A percentile compares a stretch with the other conserved stretches of the same genome.
These are phyloP conservation scores for Mormyrops attenuatus DNA, from an alignment of 2,797 vertebrate genomes.

Conservation along the genomic window DNA sequence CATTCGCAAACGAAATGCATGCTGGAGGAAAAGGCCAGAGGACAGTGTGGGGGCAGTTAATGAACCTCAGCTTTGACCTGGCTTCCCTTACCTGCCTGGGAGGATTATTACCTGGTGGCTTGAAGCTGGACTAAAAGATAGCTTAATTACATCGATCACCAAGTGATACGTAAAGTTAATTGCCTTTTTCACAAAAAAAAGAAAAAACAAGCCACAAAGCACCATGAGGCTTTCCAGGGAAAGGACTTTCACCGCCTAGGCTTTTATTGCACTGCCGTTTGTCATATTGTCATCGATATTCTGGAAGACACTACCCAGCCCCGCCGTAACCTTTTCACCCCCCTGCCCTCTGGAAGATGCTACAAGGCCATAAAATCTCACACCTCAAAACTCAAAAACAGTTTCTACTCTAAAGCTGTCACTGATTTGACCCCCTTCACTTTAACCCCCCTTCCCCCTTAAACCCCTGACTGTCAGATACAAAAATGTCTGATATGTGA, in stretches of 20 bases:
- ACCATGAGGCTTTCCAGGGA: background rate
- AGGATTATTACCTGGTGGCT: background rate
- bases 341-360: background rate
- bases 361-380: background rate
- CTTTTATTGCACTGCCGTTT: background rate
- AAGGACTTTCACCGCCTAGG: background rate
- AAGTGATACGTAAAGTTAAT: background rate
- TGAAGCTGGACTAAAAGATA: background rate
- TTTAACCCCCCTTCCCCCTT: background rate
- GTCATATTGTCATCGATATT: background rate
- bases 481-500: background rate
- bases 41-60: background rate
- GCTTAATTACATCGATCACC: conserved; percentile 8
- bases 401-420: background rate
- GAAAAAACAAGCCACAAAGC: background rate
- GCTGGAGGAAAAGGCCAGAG: background rate
- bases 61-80: background rate
- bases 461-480: background rate
- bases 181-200: background rate
- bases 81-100: background rate
- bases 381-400: background rate
- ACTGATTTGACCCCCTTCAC: background rate
- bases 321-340: background rate
- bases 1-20: background rate
- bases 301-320: background rate